A percentile compares a stretch with the other conserved stretches of the same genome.
phyloP scores from a whole-genome alignment of 2,797 vertebrate genomes.

The Lutjanus argentimaculatus region DNA sequence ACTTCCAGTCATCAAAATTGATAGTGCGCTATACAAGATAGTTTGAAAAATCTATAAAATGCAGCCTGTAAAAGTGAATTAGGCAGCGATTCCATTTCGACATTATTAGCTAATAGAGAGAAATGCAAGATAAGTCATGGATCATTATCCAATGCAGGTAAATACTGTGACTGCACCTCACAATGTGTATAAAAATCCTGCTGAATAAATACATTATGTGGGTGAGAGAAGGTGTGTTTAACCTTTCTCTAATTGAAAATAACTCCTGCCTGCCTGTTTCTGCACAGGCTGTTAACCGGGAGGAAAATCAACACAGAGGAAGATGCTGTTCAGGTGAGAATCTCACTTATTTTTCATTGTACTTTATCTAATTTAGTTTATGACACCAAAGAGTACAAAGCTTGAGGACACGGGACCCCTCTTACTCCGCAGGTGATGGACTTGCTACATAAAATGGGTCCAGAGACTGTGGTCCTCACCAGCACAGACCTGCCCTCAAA shows the following conservation, averaged over 20 bases:
- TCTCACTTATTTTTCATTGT: background rate
- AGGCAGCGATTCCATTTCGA: background rate
- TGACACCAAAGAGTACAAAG: background rate
- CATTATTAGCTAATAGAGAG: background rate
- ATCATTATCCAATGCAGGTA: background rate
- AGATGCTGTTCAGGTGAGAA: slow-evolving; percentile 91
- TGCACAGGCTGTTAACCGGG: slow-evolving; percentile 90
- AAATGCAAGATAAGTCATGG: background rate
- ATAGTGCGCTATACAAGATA: background rate
- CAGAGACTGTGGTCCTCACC: slow-evolving; percentile 96
- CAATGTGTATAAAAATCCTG: background rate
- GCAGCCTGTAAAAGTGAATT: background rate
- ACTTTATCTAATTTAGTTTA: slow-evolving; percentile 11
- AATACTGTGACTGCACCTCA: background rate
- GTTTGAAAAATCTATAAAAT: background rate
- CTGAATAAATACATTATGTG: background rate
- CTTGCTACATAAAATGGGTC: slow-evolving; percentile 94
- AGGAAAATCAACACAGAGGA: slow-evolving; percentile 91
- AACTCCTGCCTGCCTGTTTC: slow-evolving; percentile 1
- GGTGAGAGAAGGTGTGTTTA: background rate
- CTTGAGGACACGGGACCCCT: background rate
- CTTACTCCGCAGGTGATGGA: slow-evolving; percentile 92
- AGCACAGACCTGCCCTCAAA: slow-evolving; percentile 93
- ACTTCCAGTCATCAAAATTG: slow-evolving; percentile 8
- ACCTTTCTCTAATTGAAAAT: background rate